A percentile compares a stretch with the other conserved stretches of the same genome.
phyloP scores from a whole-genome alignment of 2,888 invertebrate genomes.

The Germaria angustata region DNA sequence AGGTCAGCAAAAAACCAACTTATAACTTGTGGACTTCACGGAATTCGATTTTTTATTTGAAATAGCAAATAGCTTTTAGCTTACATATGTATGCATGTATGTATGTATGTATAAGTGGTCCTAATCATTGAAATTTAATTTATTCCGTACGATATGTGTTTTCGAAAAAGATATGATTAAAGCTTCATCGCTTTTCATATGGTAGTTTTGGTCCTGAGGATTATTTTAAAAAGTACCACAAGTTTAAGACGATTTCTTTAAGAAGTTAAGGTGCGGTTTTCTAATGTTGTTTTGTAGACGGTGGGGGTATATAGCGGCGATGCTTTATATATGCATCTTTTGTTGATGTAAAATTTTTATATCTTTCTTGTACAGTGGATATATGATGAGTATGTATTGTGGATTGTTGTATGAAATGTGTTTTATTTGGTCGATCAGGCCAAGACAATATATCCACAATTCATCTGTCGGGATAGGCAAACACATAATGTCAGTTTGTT shows the following conservation, averaged over 20 bases:
- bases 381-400: neutral
- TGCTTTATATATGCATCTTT: constrained; percentile 33
- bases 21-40: constrained; percentile 31
- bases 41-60: constrained; percentile 10
- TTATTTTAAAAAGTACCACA: constrained; percentile 29
- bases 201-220: constrained; percentile 61
- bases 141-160: constrained; percentile 63
- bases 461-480: constrained; percentile 74
- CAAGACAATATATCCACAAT: constrained; percentile 68
- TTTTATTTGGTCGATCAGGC: constrained; percentile 31
- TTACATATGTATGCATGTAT: neutral
- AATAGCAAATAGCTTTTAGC: constrained; percentile 37
- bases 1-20: neutral
- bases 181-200: constrained; percentile 53
- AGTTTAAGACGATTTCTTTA: constrained; percentile 41
- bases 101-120: neutral
- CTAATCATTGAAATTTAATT: constrained; percentile 19
- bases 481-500: constrained; percentile 76
- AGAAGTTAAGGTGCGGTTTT: neutral
- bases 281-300: constrained; percentile 51
- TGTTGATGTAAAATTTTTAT: constrained; percentile 7
- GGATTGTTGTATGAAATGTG: constrained; percentile 11
- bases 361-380: constrained; percentile 2
- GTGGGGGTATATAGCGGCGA: constrained; percentile 56
- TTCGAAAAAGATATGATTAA: constrained; percentile 61